Base-by-base conservation (phyloP, 2,888 invertebrate species). In the Sympetrum striolatum region DNA sequence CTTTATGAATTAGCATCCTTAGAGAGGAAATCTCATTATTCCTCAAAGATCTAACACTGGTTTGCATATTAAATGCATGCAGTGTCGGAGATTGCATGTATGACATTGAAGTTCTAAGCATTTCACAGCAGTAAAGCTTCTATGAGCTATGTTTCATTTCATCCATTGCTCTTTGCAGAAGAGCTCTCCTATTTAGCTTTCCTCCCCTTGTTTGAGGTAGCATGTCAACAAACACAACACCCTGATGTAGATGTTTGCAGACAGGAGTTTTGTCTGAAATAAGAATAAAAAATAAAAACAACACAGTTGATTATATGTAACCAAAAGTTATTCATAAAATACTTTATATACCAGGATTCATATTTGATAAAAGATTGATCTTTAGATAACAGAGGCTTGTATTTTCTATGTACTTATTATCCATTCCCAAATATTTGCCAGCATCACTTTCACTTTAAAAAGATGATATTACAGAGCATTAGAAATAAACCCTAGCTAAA, bases 201-300 rank as follows among this genome's bases (percentile, higher is more conserved):
- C 86, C 86, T 31, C 53, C 58, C 10, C 60, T 31, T 37, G 86
- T 86, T n/a, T n/a, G 14, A 4, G 86, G 86, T 53, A 86, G 10
- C 2, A 4, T 86, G 10, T 86, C 86, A 31, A 86, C 60, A 39
- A 86, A 86, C 14, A 22, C 64, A 2, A 86, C 64, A 37, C 86
- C 86, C n/a, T 37, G 64, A 37, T 86, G 86, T 22, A 86, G 37
- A 86, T 86, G 86, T 37, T 86, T 86, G 39, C 60, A 48, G 10
- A 60, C 22, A 15, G 18, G 37, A n/a, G 86, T 64, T n/a, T 86
- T 37, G 3, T 37, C 86, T 86, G 37, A 60, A 31, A 35, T 22
- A n/a, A 37, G 37, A n/a, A 86, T 14, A 58, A 31, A 80, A 22
- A 10, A 39, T 37, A 1, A 15, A 80, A 15, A 39, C 14, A 6